Evolutionary conservation across 2,113 vertebrate species (phyloP).

Genomic region (Elachura formosa): DNA sequence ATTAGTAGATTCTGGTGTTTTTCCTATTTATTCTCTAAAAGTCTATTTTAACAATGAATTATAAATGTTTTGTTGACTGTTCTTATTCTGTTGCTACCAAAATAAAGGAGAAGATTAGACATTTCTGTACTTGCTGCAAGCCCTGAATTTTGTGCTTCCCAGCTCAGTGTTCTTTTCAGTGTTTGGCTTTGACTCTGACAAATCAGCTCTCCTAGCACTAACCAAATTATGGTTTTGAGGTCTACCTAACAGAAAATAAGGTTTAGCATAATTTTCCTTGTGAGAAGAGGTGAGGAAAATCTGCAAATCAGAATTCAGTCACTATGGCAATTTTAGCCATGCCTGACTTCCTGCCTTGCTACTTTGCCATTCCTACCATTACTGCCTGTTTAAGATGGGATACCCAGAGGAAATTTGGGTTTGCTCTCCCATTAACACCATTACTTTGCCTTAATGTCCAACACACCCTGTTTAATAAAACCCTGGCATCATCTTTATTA

Average conservation of each 20-base stretch:
- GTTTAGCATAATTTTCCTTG: neutral
- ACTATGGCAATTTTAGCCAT: neutral
- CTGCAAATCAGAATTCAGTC: neutral
- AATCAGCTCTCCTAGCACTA: neutral
- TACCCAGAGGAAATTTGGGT: neutral
- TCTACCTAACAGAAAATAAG: neutral
- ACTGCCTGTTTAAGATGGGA: neutral
- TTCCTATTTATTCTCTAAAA: neutral
- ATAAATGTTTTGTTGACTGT: neutral
- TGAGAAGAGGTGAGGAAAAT: neutral
- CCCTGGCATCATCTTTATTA: conserved; percentile 7
- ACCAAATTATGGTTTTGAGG: neutral
- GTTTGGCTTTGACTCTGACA: neutral
- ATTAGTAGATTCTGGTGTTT: accelerated
- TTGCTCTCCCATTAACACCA: neutral
- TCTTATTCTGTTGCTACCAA: neutral
- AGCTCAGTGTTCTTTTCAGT: neutral
- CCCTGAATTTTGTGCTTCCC: neutral
- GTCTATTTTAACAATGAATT: neutral
- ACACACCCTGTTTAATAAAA: conserved; percentile 36
- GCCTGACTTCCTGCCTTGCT: neutral
- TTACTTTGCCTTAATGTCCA: conserved; percentile 25
- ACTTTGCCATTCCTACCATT: neutral
- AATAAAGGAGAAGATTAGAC: neutral
- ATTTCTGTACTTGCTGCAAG: neutral